Base-by-base conservation (phyloP, 1,140 invertebrate species). In the Drosophila lacertosa region DNA sequence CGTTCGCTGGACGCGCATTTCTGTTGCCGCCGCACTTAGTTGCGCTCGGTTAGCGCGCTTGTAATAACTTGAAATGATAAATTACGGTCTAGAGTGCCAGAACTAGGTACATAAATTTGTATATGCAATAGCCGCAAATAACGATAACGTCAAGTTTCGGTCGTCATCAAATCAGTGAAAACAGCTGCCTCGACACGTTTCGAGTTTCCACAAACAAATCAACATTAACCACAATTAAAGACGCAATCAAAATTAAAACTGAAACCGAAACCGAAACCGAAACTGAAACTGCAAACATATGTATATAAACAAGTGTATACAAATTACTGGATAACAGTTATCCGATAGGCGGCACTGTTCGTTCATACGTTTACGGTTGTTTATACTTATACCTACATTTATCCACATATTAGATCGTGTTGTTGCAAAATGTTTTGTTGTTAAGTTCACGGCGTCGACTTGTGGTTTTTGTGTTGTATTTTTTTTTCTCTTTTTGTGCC, bases 41-140 rank as follows among this genome's bases (percentile, higher is more conserved):
- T 79, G 81, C 74, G 71, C 64, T 77, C 75, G 72, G 81, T 81
- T 86, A 69, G 77, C 77, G 77, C 77, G 82, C 77, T 79, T 86
- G 81, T 88, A 81, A 77, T 74, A 80, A 81, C 82, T 86, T 74
- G 68, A 76, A 80, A 50, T 57, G 44, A 70, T 50, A 70, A 65
- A 70, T 50, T 50, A 65, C 62, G 62, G 44, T 44, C 32, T 60
- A 35, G 33, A 50, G 16, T 44, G 37, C 16, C 7, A 26, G 7
- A 11, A 37, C n/a, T 37, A 47, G 42, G 13, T 48, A 33, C n/a
- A 53, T 4, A 20, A 35, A 48, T 53, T 18, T 45, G 45, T 42
- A 32, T 55, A 37, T 42, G 51, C 65, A 70, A 53, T 15, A 44
- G 44, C 44, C 72, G 33, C 66, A 33, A 33, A 37, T 20, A 48